phyloP scores from a whole-genome alignment of 2,113 vertebrate genomes.

The Rhynchomys soricoides region DNA sequence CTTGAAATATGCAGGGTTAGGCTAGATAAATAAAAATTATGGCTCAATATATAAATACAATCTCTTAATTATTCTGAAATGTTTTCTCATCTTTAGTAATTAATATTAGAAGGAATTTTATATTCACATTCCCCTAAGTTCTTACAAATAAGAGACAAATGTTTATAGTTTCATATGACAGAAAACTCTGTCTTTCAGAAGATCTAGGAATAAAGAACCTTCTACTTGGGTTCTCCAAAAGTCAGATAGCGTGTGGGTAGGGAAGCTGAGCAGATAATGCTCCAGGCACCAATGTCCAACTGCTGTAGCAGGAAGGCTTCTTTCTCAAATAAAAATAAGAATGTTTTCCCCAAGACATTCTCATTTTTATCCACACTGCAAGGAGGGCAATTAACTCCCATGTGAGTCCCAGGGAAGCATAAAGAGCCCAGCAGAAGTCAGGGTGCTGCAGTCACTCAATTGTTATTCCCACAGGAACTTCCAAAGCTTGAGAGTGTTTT shows the following conservation, averaged over 20 bases:
- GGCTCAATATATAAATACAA: not conserved
- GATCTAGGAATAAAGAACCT: constrained; percentile 16
- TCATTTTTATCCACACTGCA: constrained; percentile 68
- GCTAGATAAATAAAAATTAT: constrained; percentile 19
- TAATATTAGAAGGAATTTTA: not conserved
- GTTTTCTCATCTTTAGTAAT: not conserved
- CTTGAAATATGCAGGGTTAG: not conserved
- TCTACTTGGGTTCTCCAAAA: not conserved
- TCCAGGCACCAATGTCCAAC: not conserved
- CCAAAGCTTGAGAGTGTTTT: constrained; percentile 52
- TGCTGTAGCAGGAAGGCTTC: constrained; percentile 4
- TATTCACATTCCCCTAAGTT: constrained; percentile 12
- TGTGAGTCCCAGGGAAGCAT: not conserved
- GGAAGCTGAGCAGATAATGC: not conserved
- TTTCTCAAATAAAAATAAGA: constrained; percentile 44
- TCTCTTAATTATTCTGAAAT: constrained; percentile 40
- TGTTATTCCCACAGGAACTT: constrained; percentile 61
- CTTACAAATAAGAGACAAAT: constrained; percentile 1
- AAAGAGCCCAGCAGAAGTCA: constrained; percentile 23
- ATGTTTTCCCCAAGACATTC: constrained; percentile 14
- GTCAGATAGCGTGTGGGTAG: not conserved
- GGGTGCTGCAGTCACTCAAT: not conserved
- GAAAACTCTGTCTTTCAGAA: constrained; percentile 20
- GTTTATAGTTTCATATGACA: not conserved
- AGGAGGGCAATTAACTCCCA: constrained; percentile 7